These are phyloP conservation scores for Tyto alba DNA, from an alignment of 2,113 vertebrate genomes.

Conservation along the genomic window DNA sequence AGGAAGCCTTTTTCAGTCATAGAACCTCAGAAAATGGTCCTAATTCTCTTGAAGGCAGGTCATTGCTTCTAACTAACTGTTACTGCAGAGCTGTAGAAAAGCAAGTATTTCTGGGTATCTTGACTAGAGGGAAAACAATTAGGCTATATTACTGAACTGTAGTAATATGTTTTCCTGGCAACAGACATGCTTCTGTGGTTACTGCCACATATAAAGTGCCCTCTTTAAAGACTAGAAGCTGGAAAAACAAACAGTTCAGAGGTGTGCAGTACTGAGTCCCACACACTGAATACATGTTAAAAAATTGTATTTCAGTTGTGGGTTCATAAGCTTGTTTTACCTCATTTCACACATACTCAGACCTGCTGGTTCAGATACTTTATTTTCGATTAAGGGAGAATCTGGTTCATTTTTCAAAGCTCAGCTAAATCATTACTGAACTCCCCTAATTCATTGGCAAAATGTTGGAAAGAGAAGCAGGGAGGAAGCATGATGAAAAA, in stretches of 20 bases:
- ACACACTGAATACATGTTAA: neutral
- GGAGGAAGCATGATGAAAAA: neutral
- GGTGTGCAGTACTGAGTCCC: neutral
- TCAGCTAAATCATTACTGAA: neutral
- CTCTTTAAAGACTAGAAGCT: conserved; percentile 22
- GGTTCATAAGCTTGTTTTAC: conserved; percentile 7
- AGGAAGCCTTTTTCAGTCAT: neutral
- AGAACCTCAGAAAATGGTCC: neutral
- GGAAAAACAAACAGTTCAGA: conserved; percentile 48
- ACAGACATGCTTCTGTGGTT: conserved; percentile 21
- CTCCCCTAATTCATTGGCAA: neutral
- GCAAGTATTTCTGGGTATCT: conserved; percentile 39
- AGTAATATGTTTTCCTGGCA: conserved; percentile 42
- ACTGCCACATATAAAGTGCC: neutral
- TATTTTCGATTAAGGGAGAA: neutral
- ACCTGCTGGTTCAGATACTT: neutral
- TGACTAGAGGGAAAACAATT: conserved; percentile 40
- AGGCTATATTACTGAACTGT: conserved; percentile 19
- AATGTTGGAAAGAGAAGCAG: neutral
- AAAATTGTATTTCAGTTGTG: conserved; percentile 4
- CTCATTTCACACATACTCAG: neutral
- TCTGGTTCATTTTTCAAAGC: neutral
- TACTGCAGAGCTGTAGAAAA: conserved; percentile 7
- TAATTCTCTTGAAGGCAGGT: neutral
- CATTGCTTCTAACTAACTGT: conserved; percentile 31